Percentiles rank a stretch among this genome's conserved stretches.
phyloP scores from a whole-genome alignment of 2,888 invertebrate genomes.

The Eupithecia tripunctaria region DNA sequence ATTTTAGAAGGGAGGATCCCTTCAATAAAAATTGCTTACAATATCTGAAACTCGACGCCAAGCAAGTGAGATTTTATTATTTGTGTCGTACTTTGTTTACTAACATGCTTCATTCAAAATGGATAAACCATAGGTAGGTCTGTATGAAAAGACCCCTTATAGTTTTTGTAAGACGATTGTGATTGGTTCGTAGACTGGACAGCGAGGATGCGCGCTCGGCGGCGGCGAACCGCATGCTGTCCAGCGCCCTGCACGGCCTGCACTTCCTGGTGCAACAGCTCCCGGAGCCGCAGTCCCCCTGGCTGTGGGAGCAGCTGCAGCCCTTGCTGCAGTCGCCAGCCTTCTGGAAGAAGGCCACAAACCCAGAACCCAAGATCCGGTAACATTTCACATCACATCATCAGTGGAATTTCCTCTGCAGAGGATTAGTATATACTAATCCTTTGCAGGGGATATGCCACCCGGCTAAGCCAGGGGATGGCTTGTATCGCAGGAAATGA shows the following conservation, averaged over 20 bases:
- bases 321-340: conserved; percentile 53
- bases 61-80: too few species aligned
- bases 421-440: not conserved
- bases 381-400: conserved; percentile 25
- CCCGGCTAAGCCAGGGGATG: not conserved
- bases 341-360: conserved; percentile 90
- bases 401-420: too few species aligned
- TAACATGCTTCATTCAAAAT: too few species aligned
- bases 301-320: conserved; percentile 78
- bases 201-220: conserved; percentile 54
- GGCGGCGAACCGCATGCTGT: conserved; percentile 48
- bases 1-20: too few species aligned
- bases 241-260: conserved; percentile 60
- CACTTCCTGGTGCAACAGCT: conserved; percentile 50
- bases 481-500: not conserved
- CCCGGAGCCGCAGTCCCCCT: conserved; percentile 78
- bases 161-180: not conserved
- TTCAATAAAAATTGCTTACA: too few species aligned
- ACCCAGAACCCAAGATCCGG: conserved; percentile 69
- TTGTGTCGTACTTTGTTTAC: too few species aligned
- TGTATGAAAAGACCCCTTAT: not conserved
- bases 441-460: not conserved
- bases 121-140: not conserved
- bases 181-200: conserved; percentile 53
- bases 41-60: too few species aligned